Conservation (phyloP, 2,888 invertebrate species). For the Drosophila subsilvestris region DNA sequence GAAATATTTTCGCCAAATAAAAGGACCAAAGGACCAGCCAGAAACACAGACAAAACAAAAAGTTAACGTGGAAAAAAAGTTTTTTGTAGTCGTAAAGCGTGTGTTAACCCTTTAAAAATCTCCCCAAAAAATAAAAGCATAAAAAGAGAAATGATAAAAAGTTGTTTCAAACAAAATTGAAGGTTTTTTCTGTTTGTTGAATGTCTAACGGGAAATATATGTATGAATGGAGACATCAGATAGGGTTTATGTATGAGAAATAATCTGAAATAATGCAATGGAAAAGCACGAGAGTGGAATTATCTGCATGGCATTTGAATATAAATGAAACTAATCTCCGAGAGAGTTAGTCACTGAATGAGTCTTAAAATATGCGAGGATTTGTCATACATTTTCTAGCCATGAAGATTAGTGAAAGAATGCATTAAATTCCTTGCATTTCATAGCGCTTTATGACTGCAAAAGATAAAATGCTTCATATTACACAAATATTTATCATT, state of each 20-base stretch:
- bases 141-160: constrained; percentile 36
- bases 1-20: constrained; percentile 65
- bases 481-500: background rate
- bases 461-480: background rate
- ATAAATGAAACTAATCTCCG: background rate
- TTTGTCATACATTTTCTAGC: background rate
- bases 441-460: background rate
- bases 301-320: background rate
- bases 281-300: background rate
- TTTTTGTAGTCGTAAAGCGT: constrained; percentile 57
- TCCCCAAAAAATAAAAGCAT: constrained; percentile 13
- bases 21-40: constrained; percentile 38
- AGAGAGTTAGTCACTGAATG: too few relatives aligned
- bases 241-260: constrained; percentile 27
- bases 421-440: too few relatives aligned
- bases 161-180: constrained; percentile 22
- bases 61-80: constrained; percentile 37
- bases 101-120: constrained; percentile 48
- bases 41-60: constrained; percentile 9
- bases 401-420: background rate
- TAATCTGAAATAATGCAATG: constrained; percentile 28
- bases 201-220: constrained; percentile 11
- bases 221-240: constrained; percentile 23
- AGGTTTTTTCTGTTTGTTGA: constrained; percentile 19
- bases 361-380: background rate